Evolutionary conservation across 2,113 vertebrate species (phyloP), one percentile per base, ranked within the genome.

Genomic region (Rhinolophus ferrumequinum): DNA sequence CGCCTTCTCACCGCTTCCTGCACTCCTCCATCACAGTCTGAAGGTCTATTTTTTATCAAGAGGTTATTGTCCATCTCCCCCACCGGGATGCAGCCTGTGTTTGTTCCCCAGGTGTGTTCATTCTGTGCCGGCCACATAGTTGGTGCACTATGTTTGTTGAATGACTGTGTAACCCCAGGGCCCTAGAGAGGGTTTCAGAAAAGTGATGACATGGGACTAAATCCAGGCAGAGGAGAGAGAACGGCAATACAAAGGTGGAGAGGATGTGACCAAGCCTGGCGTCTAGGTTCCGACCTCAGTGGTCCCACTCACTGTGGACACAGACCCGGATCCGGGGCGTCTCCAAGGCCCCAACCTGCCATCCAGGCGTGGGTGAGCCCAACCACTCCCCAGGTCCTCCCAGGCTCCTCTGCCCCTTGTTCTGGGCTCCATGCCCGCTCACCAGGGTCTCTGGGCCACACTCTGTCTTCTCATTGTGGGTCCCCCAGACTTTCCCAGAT

Each of bases 341-440:
- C 88, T 72, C 84, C 8, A 12, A 10, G 21, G 35, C 58, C 91
- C 30, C 1, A 2, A 60, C 35, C 44, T 66, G 60, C 41, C 47
- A 33, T 6, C 33, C 0, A 0, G 10, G 9, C 30, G 6, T 4
- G 35, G 33, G 8, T n/a, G 67, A 70, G 54, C 33, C 54, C 47
- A 19, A 9, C 62, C 24, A 1, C 33, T 9, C 15, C 62, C n/a
- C 3, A 12, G n/a, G 3, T 47, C 66, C 66, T 54, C 66, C 12
- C 1, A 44, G 52, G 62, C 30, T 47, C 69, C 47, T 18, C 19
- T 28, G 13, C 21, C 7, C 13, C 60, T 84, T 38, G 24, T 38
- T 41, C 52, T 22, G 81, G 54, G n/a, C 26, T 52, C 79, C 70
- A 14, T 4, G 54, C 64, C 56, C 0, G 0, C 14, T 58, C 33